A percentile compares a stretch with the other conserved stretches of the same genome.
Evolutionary conservation across 2,113 vertebrate species (phyloP).

Genomic region (Pterocles orientalis): DNA sequence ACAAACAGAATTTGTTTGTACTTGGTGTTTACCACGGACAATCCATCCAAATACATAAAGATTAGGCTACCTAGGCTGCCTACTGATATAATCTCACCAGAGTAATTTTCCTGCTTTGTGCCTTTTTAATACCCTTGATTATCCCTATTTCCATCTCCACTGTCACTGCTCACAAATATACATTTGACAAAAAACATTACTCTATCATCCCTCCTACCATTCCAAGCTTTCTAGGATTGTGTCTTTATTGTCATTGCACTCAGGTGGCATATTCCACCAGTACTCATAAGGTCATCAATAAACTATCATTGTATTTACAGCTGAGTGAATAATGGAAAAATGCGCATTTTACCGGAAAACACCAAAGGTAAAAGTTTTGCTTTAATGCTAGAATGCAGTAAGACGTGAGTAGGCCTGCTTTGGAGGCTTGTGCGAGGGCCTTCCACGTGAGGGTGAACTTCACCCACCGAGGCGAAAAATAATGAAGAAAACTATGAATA

Average conservation of each 20-base stretch:
- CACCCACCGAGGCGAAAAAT: neutral
- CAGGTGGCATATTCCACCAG: neutral
- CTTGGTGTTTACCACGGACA: neutral
- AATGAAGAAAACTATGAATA: slow-evolving; percentile 15
- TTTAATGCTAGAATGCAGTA: neutral
- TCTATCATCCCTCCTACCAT: neutral
- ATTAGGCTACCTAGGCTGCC: neutral
- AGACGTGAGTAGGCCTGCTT: neutral
- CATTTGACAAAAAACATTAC: neutral
- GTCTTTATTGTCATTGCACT: neutral
- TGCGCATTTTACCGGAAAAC: neutral
- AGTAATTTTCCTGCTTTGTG: neutral
- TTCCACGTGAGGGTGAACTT: slow-evolving; percentile 31
- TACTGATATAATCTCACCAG: neutral
- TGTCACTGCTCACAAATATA: neutral
- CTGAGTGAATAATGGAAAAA: neutral
- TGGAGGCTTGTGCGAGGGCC: neutral
- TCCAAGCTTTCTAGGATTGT: neutral
- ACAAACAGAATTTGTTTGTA: neutral
- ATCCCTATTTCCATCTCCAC: neutral
- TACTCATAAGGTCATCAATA: neutral
- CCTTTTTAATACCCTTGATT: neutral
- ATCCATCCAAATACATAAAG: neutral
- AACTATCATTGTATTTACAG: neutral
- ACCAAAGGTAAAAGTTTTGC: neutral